Evolutionary conservation across 2,113 vertebrate genomes (phyloP), one percentile per base, ranked within the genome.

Genomic region (Dromaius novaehollandiae): DNA sequence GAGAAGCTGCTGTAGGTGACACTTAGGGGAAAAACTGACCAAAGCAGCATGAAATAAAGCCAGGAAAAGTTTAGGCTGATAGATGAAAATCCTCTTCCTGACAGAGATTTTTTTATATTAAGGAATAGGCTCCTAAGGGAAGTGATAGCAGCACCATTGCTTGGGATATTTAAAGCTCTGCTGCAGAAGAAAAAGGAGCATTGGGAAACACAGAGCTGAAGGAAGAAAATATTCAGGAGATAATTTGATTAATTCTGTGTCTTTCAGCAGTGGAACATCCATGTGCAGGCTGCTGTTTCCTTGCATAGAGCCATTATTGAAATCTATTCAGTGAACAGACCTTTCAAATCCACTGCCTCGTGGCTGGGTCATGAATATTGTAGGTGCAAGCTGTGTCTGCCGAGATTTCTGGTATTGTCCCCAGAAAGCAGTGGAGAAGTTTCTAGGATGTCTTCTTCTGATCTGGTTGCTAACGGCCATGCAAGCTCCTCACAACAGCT

Each of bases 361-460:
- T 9, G 44, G 22, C 58, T 38, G 58, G 58, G n/a, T 9, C 0
- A 0, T 11, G 21, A 73, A 42, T 7, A 75, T 25, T 51, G 40
- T 3, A 7, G 51, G 56, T 6, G 9, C 75, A 34, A 76, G 6
- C 6, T 24, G 30, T 1, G 1, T 13, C 46, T 56, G n/a, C 32
- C 32, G 0, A 0, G 9, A 34, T 50, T 76, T 24, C 53, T 9
- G 15, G 21, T 73, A 17, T 24, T 22, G 0, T 19, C 38, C 44
- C 50, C 24, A 9, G 6, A 13, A 16, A 48, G 44, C 0, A 0
- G 14, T 2, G 11, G 55, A 71, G 77, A 30, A 42, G 5, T 19
- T 74, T 8, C 48, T 42, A 56, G 19, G 11, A 2, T 66, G 32
- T 6, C 25, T 5, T 6, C 25, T 5, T 20, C 26, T 38, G 48